Conservation (phyloP, 2,888 invertebrate genomes). For the Catocala fraxini region DNA sequence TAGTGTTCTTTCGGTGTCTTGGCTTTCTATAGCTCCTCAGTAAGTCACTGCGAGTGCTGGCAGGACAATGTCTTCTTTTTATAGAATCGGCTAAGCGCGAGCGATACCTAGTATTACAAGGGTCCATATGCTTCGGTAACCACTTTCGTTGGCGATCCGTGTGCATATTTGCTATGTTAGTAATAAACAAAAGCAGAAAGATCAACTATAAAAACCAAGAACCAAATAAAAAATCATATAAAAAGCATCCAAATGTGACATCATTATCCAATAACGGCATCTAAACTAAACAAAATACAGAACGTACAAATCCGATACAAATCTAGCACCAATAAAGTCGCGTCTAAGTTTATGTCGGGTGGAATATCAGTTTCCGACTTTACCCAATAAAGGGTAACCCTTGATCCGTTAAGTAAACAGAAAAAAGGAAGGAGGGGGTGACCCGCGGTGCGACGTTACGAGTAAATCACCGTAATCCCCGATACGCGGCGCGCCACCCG, state of each 20-base stretch:
- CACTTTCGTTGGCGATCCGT: too few species aligned
- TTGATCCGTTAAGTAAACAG: slow-evolving; percentile 86
- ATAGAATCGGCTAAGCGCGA: too few species aligned
- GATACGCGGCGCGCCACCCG: slow-evolving; percentile 74
- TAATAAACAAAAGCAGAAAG: too few species aligned
- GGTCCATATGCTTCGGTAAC: too few species aligned
- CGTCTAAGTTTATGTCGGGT: slow-evolving; percentile 77
- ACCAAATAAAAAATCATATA: not conserved
- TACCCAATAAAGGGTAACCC: slow-evolving; percentile 86
- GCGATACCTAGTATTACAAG: too few species aligned
- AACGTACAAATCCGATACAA: slow-evolving; percentile 71
- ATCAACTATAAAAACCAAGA: not conserved
- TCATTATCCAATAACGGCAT: slow-evolving; percentile 30
- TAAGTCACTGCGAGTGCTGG: too few species aligned
- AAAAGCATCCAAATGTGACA: slow-evolving; percentile 13
- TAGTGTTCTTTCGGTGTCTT: too few species aligned
- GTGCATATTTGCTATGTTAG: too few species aligned
- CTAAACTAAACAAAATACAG: slow-evolving; percentile 38
- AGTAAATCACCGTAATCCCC: slow-evolving; percentile 85
- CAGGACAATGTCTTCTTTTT: too few species aligned
- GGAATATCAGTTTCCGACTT: slow-evolving; percentile 84
- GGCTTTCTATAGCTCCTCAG: too few species aligned
- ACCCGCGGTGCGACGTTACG: slow-evolving; percentile 74
- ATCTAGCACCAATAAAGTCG: slow-evolving; percentile 74
- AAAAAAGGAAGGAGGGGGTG: slow-evolving; percentile 75